These are phyloP conservation scores for Otolemur crassicaudatus DNA, from an alignment of 2,797 vertebrate species.

Conservation along the genomic window DNA sequence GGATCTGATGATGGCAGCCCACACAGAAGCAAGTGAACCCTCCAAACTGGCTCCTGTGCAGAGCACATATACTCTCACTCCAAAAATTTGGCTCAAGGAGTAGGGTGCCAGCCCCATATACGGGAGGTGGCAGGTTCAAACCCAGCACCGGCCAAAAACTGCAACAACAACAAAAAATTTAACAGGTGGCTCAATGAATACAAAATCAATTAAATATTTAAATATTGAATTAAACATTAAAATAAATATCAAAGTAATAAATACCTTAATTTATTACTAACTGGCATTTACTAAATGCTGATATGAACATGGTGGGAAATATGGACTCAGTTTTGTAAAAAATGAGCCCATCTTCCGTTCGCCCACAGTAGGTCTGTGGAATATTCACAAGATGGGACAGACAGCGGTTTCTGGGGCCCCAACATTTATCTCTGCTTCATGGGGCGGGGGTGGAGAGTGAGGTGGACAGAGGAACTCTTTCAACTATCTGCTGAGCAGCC, in stretches of 20 bases:
- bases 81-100: too few species aligned
- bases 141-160: too few species aligned
- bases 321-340: neutral
- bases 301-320: neutral
- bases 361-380: neutral
- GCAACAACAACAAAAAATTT: too few species aligned
- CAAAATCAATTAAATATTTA: too few species aligned
- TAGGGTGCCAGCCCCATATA: too few species aligned
- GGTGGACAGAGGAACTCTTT: neutral
- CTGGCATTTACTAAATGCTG: neutral
- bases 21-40: too few species aligned
- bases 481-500: neutral
- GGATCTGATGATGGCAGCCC: neutral
- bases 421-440: neutral
- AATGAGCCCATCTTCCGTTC: neutral
- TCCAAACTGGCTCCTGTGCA: too few species aligned
- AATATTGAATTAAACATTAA: neutral
- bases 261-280: neutral
- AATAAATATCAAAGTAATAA: neutral
- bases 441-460: neutral
- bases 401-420: neutral
- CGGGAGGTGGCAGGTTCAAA: too few species aligned
- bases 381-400: neutral
- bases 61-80: neutral
- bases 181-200: too few species aligned